Evolutionary conservation across 2,888 invertebrate genomes (phyloP).

Genomic region (Acronicta alni): DNA sequence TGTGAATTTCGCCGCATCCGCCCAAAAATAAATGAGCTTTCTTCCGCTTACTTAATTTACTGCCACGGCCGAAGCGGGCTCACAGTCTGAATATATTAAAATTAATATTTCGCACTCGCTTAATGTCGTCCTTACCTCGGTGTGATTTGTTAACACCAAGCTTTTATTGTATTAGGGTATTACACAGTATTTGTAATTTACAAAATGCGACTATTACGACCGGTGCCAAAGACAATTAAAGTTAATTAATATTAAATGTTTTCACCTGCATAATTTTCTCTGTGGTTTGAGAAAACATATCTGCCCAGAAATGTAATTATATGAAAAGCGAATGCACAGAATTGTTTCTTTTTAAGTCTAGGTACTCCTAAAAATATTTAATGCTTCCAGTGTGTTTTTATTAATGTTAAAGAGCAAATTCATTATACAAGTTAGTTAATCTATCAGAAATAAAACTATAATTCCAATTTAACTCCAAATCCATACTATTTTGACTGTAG

Average conservation of each 20-base stretch:
- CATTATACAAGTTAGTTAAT: no score
- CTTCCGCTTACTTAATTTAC: slow-evolving; percentile 89
- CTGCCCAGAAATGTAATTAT: neutral
- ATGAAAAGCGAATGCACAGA: neutral
- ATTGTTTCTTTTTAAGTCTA: no score
- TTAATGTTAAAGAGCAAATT: no score
- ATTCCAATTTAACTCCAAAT: slow-evolving; percentile 12
- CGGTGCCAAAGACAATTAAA: slow-evolving; percentile 54
- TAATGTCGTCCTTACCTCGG: slow-evolving; percentile 73
- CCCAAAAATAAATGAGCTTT: slow-evolving; percentile 88
- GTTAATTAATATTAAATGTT: slow-evolving; percentile 51
- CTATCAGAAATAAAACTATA: slow-evolving; percentile 19
- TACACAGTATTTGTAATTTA: slow-evolving; percentile 59
- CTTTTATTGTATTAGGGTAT: slow-evolving; percentile 67
- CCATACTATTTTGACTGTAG: slow-evolving; percentile 57
- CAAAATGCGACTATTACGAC: slow-evolving; percentile 54
- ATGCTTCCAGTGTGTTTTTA: no score
- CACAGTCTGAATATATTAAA: slow-evolving; percentile 84
- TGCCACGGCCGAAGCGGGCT: slow-evolving; percentile 78
- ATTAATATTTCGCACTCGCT: slow-evolving; percentile 84
- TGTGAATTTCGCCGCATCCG: slow-evolving; percentile 87
- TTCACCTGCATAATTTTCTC: slow-evolving; percentile 53
- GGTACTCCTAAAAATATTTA: no score
- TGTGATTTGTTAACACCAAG: slow-evolving; percentile 80
- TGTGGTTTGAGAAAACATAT: slow-evolving; percentile 33